Evolutionary conservation across 2,888 invertebrate genomes (phyloP).

Genomic region (Drosophila greeni): DNA sequence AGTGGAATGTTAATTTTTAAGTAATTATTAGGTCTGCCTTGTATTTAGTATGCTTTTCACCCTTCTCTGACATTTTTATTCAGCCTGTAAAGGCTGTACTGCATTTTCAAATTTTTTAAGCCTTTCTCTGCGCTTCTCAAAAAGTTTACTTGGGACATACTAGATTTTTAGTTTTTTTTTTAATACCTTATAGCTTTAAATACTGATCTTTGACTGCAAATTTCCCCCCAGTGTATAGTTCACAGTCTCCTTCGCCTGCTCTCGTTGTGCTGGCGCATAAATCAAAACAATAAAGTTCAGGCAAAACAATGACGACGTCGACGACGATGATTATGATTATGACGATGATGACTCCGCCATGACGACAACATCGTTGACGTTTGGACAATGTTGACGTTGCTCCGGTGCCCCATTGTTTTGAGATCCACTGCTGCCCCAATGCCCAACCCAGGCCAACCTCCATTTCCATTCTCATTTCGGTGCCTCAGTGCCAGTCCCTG

Average conservation of each 20-base stretch:
- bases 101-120: fast-evolving
- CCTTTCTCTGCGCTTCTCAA: not conserved
- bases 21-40: not conserved
- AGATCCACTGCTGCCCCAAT: slow-evolving; percentile 31
- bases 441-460: not conserved
- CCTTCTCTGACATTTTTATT: too few species aligned
- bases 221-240: slow-evolving; percentile 10
- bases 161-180: not conserved
- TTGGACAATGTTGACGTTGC: slow-evolving; percentile 44
- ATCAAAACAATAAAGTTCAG: slow-evolving; percentile 74
- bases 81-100: not conserved
- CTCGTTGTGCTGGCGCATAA: slow-evolving; percentile 62
- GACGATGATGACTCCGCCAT: slow-evolving; percentile 32
- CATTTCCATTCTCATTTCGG: slow-evolving; percentile 11
- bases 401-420: slow-evolving; percentile 52
- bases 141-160: not conserved
- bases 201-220: not conserved
- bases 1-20: not conserved
- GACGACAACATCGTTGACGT: slow-evolving; percentile 41
- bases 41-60: not conserved
- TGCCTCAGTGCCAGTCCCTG: slow-evolving; percentile 19
- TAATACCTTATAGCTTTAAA: not conserved
- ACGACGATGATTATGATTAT: slow-evolving; percentile 38
- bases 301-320: slow-evolving; percentile 64
- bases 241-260: slow-evolving; percentile 3